Conservation (phyloP, 2,888 invertebrate genomes). For the Formica aserva region DNA sequence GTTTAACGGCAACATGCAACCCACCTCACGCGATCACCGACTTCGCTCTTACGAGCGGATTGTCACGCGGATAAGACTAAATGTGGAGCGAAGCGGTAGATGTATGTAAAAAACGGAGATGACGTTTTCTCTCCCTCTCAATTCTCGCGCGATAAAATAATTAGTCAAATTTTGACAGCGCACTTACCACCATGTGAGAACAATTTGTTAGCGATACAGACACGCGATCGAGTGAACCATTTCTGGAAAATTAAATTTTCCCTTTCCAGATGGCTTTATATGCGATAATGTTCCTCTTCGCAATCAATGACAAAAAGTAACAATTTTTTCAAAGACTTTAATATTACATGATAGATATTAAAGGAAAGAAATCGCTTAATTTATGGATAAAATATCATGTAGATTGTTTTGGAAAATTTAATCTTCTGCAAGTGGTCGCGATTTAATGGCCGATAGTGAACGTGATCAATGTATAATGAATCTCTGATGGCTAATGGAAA, state of each 20-base stretch:
- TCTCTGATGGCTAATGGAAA: conserved; percentile 40
- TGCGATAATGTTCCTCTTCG: background rate
- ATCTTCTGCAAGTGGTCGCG: background rate
- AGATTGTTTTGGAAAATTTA: conserved; percentile 7
- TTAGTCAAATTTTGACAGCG: background rate
- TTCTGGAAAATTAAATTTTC: background rate
- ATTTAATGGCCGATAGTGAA: background rate
- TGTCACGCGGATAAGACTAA: conserved; percentile 57
- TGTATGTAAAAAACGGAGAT: conserved; percentile 25
- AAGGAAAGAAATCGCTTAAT: background rate
- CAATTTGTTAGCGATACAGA: background rate
- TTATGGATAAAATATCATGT: background rate
- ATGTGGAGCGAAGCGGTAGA: conserved; percentile 30
- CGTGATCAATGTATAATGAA: conserved; percentile 11
- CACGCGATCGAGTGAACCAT: background rate
- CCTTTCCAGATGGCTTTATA: background rate
- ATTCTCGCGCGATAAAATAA: conserved; percentile 4
- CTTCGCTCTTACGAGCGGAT: conserved; percentile 37
- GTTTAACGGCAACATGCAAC: conserved; percentile 49
- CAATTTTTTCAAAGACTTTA: background rate
- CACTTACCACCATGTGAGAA: background rate
- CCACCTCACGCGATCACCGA: conserved; percentile 58
- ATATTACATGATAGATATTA: background rate
- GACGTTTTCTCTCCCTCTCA: background rate
- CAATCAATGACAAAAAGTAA: background rate